Base-by-base conservation (phyloP, 2,888 invertebrate species). In the Helobdella robusta region DNA sequence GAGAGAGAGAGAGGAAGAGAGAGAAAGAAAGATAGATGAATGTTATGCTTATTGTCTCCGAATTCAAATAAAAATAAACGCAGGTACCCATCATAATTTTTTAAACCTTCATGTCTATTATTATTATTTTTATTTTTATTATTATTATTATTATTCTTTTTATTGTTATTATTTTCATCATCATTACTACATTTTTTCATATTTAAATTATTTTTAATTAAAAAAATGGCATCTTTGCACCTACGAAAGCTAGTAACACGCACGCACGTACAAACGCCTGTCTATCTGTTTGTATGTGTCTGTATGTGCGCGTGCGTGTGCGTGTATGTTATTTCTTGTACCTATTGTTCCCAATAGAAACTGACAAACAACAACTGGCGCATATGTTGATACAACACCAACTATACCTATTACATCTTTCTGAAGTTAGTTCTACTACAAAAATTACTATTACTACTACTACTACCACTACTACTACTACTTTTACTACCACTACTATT, bases 401-500 rank as follows among this genome's bases (percentile, higher is more conserved):
- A 15, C n/a, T 11, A 15, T 11, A 15, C 44, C 44, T 15, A 8
- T 52, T 8, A n/a, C 15, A 20, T 52, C 6, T 52, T 11, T 40
- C 11, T 20, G 52, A 8, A 8, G 52, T 11, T 52, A 52, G 6
- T 52, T 8, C 20, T 52, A 52, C 20, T 52, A 52, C 20, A 15
- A 52, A 15, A 15, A 52, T 52, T 52, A 52, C 20, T 52, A 52
- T 52, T 52, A 52, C 20, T 52, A 20, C 20, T 52, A 20, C 20
- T 52, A 20, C 20, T 52, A 20, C 20, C 20, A 52, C 20, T 52
- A 52, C 20, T 52, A 52, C 20, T 52, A n/a, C 20, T 52, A 52
- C 20, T 52, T n/a, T 52, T 52, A 52, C 20, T 52, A 52, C 20
- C 20, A 52, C 20, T 52, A 52, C 20, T 52, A 20, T 52, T 52